phyloP scores from a whole-genome alignment of 2,888 invertebrate species.

The Aspidiotus rigidus region DNA sequence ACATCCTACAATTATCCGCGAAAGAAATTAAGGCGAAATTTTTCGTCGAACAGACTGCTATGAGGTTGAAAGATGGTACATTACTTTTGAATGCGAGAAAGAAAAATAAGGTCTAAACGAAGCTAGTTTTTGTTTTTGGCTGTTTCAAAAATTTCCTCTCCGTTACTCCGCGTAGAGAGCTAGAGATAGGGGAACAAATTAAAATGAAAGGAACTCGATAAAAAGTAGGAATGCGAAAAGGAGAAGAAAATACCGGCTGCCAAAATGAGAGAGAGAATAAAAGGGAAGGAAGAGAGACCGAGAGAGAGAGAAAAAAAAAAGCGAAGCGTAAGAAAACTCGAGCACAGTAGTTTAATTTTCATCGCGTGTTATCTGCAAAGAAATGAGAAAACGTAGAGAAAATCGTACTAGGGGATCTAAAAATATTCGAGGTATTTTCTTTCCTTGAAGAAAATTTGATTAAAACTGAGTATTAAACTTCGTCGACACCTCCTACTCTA shows the following conservation, averaged over 20 bases:
- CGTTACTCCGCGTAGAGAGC: too few species aligned
- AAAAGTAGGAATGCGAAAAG: constrained; percentile 9
- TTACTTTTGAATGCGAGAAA: too few species aligned
- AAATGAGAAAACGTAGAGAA: constrained; percentile 16
- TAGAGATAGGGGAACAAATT: too few species aligned
- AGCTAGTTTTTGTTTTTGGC: too few species aligned
- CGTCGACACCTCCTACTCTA: constrained; percentile 27
- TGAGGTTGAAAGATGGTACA: too few species aligned
- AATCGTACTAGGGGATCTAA: constrained; percentile 26
- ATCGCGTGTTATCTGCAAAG: constrained; percentile 19
- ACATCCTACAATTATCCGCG: too few species aligned
- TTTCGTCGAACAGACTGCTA: too few species aligned
- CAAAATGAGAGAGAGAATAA: constrained; percentile 14
- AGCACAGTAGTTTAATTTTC: constrained; percentile 29
- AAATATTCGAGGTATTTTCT: constrained; percentile 32
- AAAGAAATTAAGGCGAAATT: too few species aligned
- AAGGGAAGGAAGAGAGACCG: background rate
- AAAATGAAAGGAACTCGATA: too few species aligned
- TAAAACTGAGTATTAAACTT: constrained; percentile 32
- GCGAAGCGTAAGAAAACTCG: constrained; percentile 7
- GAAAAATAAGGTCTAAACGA: too few species aligned
- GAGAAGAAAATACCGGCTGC: background rate
- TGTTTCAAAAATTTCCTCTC: too few species aligned
- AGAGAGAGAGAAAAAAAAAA: background rate
- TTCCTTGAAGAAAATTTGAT: constrained; percentile 25